Evolutionary conservation across 2,888 invertebrate species (phyloP).

Genomic region (Caenorhabditis virilis): DNA sequence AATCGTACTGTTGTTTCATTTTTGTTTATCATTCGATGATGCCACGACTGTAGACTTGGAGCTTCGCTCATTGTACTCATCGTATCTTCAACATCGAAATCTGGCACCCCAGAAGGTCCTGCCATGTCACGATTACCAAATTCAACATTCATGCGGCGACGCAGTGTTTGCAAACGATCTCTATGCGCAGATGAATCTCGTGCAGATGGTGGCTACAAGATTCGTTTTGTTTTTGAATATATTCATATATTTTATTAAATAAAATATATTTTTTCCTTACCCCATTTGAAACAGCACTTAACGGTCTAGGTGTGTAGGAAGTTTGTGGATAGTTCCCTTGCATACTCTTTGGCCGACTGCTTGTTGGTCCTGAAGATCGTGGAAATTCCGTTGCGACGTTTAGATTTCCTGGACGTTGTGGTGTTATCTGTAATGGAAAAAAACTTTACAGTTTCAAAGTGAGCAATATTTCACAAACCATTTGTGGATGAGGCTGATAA

Average conservation of each 20-base stretch:
- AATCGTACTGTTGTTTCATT: constrained; percentile 33
- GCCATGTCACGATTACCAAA: constrained; percentile 42
- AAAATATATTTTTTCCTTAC: background rate
- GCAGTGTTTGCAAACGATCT: constrained; percentile 38
- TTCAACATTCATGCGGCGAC: constrained; percentile 49
- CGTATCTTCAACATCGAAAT: constrained; percentile 34
- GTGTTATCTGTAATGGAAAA: background rate
- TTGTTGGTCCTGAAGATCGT: background rate
- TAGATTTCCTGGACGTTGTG: constrained; percentile 18
- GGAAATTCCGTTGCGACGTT: constrained; percentile 1
- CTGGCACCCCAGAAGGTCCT: background rate
- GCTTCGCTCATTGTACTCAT: constrained; percentile 43
- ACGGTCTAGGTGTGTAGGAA: constrained; percentile 6
- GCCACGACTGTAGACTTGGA: constrained; percentile 49
- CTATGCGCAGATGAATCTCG: constrained; percentile 24
- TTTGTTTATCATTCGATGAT: constrained; percentile 32
- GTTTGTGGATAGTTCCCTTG: constrained; percentile 3
- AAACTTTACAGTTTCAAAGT: background rate
- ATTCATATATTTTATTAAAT: background rate
- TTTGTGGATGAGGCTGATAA: background rate
- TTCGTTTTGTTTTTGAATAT: background rate
- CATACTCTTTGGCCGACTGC: no score
- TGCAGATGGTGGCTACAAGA: background rate
- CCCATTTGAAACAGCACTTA: constrained; percentile 1
- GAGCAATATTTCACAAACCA: no score